Base-by-base conservation (phyloP, 2,797 vertebrate genomes). In the Neopelma chrysocephalum region DNA sequence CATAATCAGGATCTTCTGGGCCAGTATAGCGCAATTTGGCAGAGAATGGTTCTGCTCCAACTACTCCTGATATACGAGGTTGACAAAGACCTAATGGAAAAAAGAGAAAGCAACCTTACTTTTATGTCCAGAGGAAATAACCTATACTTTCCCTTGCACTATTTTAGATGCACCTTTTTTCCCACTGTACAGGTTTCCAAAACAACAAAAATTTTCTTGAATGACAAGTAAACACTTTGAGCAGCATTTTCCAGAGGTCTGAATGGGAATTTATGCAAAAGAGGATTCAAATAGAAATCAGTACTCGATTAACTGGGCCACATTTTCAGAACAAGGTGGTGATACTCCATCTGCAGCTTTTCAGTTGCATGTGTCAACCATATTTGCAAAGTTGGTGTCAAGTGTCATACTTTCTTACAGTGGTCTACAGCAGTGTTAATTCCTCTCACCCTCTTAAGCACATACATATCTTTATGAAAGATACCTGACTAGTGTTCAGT, bases 41-140 rank as follows among this genome's bases (percentile, higher is more conserved):
- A 84, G 99, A 99, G 98, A 99, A 99, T 0, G 99, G 99, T 94
- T 99, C 99, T 11, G 99, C 99, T 43, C 99, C 99, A 76, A 99
- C 99, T 5, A 98, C 98, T 87, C 99, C 99, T 72, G 98, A 96
- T 93, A 98, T 97, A 21, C 98, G 98, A 62, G 99, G 98, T 53
- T 99, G 99, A 96, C 99, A 99, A 97, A 99, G 98, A 90, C 99
- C 99, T 98, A 45, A 54, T 13, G 29, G 36, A 97, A 96, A 89
- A 94, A 66, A 77, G 36, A 87, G n/a, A 70, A 88, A 86, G 29
- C 4, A 94, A 31, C 6, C 34, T 89, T 27, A 72, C 16, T 81
- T 72, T 82, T 53, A 60, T 27, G 9, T 17, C 11, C 13, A 40
- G 2, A 80, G 14, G 9, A 88, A 90, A 87, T 56, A 83, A 76